Evolutionary conservation across 92 coral and sea anemone genomes (phyloP).

Genomic region (Palythoa grandis): DNA sequence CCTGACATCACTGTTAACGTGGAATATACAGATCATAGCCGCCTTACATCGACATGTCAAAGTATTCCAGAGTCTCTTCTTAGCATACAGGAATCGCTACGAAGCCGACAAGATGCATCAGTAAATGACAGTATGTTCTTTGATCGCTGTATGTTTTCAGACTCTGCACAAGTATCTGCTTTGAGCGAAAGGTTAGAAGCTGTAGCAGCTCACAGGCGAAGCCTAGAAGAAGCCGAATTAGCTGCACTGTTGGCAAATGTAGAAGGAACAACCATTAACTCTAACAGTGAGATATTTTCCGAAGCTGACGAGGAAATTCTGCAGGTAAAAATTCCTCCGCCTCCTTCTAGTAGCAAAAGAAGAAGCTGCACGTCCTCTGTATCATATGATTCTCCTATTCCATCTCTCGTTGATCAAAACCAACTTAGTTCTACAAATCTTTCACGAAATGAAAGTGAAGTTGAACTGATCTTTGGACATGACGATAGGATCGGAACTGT

Average conservation of each 20-base stretch:
- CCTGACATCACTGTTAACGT: background rate
- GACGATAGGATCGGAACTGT: background rate
- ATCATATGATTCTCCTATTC: constrained; percentile 35
- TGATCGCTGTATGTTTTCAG: constrained; percentile 39
- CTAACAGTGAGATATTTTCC: background rate
- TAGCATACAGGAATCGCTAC: constrained; percentile 37
- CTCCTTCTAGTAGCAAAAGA: constrained; percentile 44
- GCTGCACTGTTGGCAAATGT: constrained; percentile 28
- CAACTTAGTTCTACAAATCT: constrained; percentile 14
- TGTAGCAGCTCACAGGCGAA: constrained; percentile 71
- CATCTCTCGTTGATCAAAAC: constrained; percentile 30
- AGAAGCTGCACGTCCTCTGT: constrained; percentile 36
- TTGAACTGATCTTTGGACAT: constrained; percentile 9
- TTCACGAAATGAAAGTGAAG: constrained; percentile 24
- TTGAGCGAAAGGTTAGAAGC: constrained; percentile 76
- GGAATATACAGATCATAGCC: constrained; percentile 23
- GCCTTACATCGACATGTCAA: constrained; percentile 33
- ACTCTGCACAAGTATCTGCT: constrained; percentile 37
- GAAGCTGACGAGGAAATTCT: constrained; percentile 39
- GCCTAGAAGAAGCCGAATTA: constrained; percentile 61
- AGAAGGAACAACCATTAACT: constrained; percentile 32
- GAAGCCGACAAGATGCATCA: constrained; percentile 32
- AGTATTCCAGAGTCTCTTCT: constrained; percentile 21
- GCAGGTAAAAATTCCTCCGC: constrained; percentile 33
- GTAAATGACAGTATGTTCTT: constrained; percentile 18